Evolutionary conservation across 2,888 invertebrate species (phyloP).

Genomic region (Acrocyrtus sp.): DNA sequence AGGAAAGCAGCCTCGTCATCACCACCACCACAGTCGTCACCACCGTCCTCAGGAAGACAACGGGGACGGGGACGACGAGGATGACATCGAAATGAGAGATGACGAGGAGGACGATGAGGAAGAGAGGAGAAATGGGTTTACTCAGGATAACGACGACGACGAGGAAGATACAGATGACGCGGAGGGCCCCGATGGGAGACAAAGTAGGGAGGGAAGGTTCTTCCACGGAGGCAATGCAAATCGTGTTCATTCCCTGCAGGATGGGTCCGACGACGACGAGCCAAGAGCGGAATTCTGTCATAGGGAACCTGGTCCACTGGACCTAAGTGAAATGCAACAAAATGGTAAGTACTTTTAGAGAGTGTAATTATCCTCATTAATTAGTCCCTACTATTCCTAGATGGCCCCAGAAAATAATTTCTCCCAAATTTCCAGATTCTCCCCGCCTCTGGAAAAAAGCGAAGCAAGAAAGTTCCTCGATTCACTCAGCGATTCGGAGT

Average conservation of each 20-base stretch:
- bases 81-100: conserved; percentile 34
- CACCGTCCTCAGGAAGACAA: conserved; percentile 43
- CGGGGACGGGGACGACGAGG: conserved; percentile 45
- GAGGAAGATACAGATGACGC: conserved; percentile 58
- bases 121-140: conserved; percentile 42
- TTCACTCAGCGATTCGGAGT: conserved; percentile 42
- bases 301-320: conserved; percentile 59
- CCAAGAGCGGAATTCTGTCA: conserved; percentile 25
- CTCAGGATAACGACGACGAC: conserved; percentile 62
- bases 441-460: conserved; percentile 44
- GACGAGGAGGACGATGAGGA: conserved; percentile 34
- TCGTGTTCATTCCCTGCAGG: conserved; percentile 21
- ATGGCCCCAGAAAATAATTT: background rate
- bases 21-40: conserved; percentile 24
- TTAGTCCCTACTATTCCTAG: too few relatives aligned
- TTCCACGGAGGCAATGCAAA: conserved; percentile 62
- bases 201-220: conserved; percentile 59
- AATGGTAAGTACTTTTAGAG: conserved; percentile 55
- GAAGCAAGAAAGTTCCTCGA: conserved; percentile 40
- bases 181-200: conserved; percentile 45
- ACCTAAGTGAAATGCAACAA: conserved; percentile 63
- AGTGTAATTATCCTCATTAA: background rate
- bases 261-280: conserved; percentile 52
- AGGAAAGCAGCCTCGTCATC: conserved; percentile 23
- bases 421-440: conserved; percentile 17